Evolutionary conservation across 2,113 vertebrate genomes (phyloP).

Genomic region (Catharus fuscescens): DNA sequence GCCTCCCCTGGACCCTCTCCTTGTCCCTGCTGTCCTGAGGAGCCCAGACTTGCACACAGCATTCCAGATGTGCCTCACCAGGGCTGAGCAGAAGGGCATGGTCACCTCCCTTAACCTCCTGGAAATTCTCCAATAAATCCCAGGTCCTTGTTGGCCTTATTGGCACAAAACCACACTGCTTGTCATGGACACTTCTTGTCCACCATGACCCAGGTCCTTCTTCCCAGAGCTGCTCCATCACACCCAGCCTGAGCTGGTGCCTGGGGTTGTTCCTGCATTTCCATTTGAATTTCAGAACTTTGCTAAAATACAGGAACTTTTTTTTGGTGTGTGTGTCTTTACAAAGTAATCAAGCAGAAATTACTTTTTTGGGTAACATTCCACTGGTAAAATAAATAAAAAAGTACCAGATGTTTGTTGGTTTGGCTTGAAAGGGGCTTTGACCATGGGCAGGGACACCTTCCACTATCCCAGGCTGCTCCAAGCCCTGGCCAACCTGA

Average conservation of each 20-base stretch:
- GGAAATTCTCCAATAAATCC: not conserved
- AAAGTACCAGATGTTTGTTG: not conserved
- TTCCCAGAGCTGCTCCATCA: not conserved
- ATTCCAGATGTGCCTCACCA: not conserved
- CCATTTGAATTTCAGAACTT: not conserved
- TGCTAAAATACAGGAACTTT: not conserved
- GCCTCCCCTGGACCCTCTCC: no score
- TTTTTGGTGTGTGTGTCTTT: no score
- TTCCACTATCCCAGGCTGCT: rapidly evolving
- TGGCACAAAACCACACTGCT: not conserved
- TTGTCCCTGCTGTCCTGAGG: not conserved
- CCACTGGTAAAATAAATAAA: not conserved
- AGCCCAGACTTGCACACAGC: not conserved
- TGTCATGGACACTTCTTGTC: not conserved
- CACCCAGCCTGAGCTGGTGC: not conserved
- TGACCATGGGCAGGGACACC: not conserved
- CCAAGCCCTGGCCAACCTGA: rapidly evolving
- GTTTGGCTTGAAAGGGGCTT: not conserved
- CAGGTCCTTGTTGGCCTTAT: not conserved
- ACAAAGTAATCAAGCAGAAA: not conserved
- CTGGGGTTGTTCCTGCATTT: not conserved
- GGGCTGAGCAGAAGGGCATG: not conserved
- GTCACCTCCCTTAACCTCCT: not conserved
- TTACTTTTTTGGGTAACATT: rapidly evolving
- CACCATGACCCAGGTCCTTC: rapidly evolving